phyloP scores from a whole-genome alignment of 2,888 invertebrate species.

The Pterostichus niger region DNA sequence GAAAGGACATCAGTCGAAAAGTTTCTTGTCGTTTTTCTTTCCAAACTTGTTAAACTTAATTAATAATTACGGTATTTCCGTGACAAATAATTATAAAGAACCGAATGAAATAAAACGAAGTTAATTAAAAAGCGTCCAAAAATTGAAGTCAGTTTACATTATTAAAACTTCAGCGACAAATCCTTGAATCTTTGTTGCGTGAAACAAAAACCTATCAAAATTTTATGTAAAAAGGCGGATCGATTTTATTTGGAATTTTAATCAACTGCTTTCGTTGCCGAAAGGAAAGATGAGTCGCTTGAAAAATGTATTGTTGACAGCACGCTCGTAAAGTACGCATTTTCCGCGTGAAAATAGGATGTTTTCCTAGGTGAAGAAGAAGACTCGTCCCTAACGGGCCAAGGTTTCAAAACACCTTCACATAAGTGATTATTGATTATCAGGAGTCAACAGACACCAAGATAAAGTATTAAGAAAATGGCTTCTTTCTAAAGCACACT shows the following conservation, averaged over 20 bases:
- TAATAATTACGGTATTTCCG: constrained; percentile 56
- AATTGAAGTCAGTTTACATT: constrained; percentile 33
- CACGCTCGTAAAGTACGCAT: constrained; percentile 33
- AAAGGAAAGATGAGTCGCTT: background rate
- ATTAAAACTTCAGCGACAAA: constrained; percentile 25
- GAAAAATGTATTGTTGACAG: constrained; percentile 25
- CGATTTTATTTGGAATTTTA: constrained; percentile 42
- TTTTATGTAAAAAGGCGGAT: constrained; percentile 1
- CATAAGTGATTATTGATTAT: constrained; percentile 63
- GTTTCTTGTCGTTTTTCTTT: background rate
- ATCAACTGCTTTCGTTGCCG: constrained; percentile 9
- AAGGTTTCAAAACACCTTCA: constrained; percentile 48
- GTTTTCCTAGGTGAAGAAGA: constrained; percentile 52
- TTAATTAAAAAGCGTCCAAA: constrained; percentile 46
- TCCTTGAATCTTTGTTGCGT: background rate
- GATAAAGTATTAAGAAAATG: constrained; percentile 61
- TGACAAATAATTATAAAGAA: constrained; percentile 56
- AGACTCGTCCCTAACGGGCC: constrained; percentile 28
- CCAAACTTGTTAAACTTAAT: constrained; percentile 50
- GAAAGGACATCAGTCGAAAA: background rate
- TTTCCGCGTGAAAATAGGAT: constrained; percentile 52
- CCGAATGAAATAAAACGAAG: constrained; percentile 28
- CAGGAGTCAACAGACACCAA: constrained; percentile 49
- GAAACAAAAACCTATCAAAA: constrained; percentile 25
- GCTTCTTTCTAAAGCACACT: background rate